Base-by-base conservation (phyloP, 2,797 vertebrate genomes). In the Steatocranus sp. region DNA sequence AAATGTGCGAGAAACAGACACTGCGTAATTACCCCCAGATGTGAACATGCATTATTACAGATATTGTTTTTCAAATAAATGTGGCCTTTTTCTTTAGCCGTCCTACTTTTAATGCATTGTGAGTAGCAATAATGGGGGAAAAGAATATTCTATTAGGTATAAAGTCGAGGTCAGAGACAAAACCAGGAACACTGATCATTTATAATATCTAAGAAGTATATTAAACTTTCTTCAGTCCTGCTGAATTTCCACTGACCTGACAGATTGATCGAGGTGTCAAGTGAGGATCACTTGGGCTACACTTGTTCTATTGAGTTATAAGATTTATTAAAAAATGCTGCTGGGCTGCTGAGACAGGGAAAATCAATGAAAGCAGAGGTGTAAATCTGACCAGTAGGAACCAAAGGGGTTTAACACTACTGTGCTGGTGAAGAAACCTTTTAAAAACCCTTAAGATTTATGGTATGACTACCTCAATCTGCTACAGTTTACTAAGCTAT, bases 361-460 rank as follows among this genome's bases (percentile, higher is more conserved):
- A 92, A 94, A 94, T 95, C 93, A 88, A 94, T 95, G 83, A 83
- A 79, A 81, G 85, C 81, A 11, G 63, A 85, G 92, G 87, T 83
- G 89, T 94, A 93, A 93, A 95, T 95, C 90, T 84, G 81, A 86
- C 48, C 38, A 77, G 77, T 56, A 80, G 81, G 76, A 89, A 78
- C 88, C 83, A 68, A 74, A 41, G 80, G 81, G 81, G 87, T 88
- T 87, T 66, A 76, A 82, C 83, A 9, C 49, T 61, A 79, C 78
- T 82, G 34, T 61, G 77, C 46, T 78, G 84, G 63, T 86, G 83
- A 93, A 88, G 84, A 89, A 90, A 88, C 79, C 66, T 43, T 61
- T 38, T 83, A 85, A 88, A 92, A 89, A 88, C 89, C 61, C 43
- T 7, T 25, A 75, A 78, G 86, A 94, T 94, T 91, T 89, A 94